Evolutionary conservation across 2,113 vertebrate genomes (phyloP).

Genomic region (Sinocyclocheilus anophthalmus): DNA sequence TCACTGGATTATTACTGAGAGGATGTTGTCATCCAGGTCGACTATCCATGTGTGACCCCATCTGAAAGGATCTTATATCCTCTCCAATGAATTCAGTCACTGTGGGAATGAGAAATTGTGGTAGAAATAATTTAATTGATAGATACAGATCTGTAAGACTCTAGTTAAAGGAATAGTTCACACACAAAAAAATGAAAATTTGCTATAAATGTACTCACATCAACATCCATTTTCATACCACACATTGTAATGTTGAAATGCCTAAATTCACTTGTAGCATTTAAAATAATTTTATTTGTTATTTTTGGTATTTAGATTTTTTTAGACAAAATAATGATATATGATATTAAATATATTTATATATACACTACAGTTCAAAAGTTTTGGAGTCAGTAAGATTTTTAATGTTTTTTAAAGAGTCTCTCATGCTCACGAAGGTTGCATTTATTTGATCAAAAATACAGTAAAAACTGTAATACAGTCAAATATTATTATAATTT

Average conservation of each 20-base stretch:
- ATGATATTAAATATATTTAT: not conserved
- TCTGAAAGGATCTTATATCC: constrained; percentile 75
- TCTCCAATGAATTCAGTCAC: constrained; percentile 80
- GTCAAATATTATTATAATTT: no score
- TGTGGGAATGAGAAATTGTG: constrained; percentile 52
- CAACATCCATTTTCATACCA: not conserved
- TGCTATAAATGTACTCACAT: no score
- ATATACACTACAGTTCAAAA: not conserved
- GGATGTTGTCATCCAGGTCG: constrained; percentile 68
- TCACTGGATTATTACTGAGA: constrained; percentile 25
- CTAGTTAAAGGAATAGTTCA: not conserved
- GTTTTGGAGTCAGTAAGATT: not conserved
- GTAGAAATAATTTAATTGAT: not conserved
- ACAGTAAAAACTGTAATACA: not conserved
- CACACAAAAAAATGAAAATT: no score
- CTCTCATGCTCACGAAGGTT: not conserved
- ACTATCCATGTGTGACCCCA: constrained; percentile 69
- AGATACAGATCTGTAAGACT: not conserved
- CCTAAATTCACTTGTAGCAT: not conserved
- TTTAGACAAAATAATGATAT: not conserved
- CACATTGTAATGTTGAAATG: not conserved
- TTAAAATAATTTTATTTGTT: not conserved
- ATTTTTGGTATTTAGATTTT: no score
- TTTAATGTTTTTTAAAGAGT: not conserved
- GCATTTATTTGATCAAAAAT: not conserved